Evolutionary conservation across 2,888 invertebrate species (phyloP).

Genomic region (Athalia circularis): DNA sequence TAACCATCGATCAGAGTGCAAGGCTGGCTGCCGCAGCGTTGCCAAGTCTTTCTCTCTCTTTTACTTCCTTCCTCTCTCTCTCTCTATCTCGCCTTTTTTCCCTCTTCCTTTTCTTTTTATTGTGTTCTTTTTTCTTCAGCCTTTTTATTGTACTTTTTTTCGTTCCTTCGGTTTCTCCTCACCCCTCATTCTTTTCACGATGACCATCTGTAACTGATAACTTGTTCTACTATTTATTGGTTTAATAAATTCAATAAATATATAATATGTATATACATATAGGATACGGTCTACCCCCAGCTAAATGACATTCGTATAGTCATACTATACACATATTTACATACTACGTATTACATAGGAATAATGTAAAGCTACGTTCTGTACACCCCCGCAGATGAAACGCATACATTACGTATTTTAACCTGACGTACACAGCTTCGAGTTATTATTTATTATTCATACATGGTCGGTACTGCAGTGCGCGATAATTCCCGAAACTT

Average conservation of each 20-base stretch:
- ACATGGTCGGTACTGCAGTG: no score
- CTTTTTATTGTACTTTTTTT: no score
- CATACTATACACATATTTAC: no score
- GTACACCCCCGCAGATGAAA: no score
- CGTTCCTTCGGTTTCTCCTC: not conserved
- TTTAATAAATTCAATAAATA: conserved; percentile 65
- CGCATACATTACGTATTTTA: no score
- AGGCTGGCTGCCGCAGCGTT: conserved; percentile 60
- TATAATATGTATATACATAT: conserved; percentile 48
- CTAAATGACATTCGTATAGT: no score
- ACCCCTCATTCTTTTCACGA: not conserved
- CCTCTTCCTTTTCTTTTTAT: not conserved
- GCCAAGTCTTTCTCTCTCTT: conserved; percentile 58
- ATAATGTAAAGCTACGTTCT: no score
- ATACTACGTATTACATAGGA: no score
- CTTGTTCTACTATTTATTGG: conserved; percentile 63
- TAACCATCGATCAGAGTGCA: conserved; percentile 50
- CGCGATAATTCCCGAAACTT: no score
- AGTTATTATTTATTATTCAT: no score
- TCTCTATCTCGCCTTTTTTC: not conserved
- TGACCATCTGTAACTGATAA: conserved; percentile 61
- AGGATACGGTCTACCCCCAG: not conserved
- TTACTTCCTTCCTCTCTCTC: not conserved
- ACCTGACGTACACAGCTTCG: no score
- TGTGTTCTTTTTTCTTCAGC: not conserved